These are phyloP conservation scores for Rhinolophus ferrumequinum DNA, from an alignment of 2,113 vertebrate genomes.

Conservation along the genomic window DNA sequence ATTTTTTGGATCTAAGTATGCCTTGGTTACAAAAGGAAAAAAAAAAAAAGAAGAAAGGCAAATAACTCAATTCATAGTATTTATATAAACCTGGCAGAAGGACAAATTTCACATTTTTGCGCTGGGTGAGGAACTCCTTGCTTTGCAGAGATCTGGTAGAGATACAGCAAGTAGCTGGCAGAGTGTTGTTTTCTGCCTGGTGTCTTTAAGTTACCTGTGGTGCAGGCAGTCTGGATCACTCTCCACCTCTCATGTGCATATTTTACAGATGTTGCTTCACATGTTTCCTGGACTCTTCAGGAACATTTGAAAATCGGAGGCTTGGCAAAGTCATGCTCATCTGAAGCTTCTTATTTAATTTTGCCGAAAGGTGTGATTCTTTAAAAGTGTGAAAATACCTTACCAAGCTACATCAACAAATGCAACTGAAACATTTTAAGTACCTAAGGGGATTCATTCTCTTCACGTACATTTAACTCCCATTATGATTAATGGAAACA, in stretches of 20 bases:
- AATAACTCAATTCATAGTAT: slow-evolving; percentile 42
- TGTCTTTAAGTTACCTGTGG: slow-evolving; percentile 43
- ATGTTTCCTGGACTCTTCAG: slow-evolving; percentile 49
- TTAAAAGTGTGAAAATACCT: slow-evolving; percentile 63
- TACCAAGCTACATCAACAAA: slow-evolving; percentile 68
- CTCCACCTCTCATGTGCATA: not conserved
- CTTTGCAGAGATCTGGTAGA: not conserved
- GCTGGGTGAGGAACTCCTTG: not conserved
- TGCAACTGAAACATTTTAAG: slow-evolving; percentile 71
- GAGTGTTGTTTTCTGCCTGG: slow-evolving; percentile 4
- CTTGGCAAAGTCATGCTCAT: slow-evolving; percentile 47
- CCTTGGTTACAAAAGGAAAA: not conserved
- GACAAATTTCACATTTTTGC: slow-evolving; percentile 11
- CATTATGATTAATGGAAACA: slow-evolving; percentile 67
- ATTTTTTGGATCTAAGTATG: slow-evolving; percentile 9
- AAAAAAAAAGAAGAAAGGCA: not conserved
- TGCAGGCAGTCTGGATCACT: not conserved
- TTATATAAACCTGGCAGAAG: slow-evolving; percentile 48
- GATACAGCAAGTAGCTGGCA: not conserved
- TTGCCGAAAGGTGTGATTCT: slow-evolving; percentile 51
- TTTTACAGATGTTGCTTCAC: slow-evolving; percentile 71
- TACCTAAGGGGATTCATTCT: slow-evolving; percentile 68
- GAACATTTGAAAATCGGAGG: slow-evolving; percentile 64
- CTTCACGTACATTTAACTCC: slow-evolving; percentile 60
- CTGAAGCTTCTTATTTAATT: slow-evolving; percentile 63